A percentile compares a stretch with the other conserved stretches of the same genome.
Evolutionary conservation across 2,113 vertebrate genomes (phyloP).

Genomic region (Anguilla japonica): DNA sequence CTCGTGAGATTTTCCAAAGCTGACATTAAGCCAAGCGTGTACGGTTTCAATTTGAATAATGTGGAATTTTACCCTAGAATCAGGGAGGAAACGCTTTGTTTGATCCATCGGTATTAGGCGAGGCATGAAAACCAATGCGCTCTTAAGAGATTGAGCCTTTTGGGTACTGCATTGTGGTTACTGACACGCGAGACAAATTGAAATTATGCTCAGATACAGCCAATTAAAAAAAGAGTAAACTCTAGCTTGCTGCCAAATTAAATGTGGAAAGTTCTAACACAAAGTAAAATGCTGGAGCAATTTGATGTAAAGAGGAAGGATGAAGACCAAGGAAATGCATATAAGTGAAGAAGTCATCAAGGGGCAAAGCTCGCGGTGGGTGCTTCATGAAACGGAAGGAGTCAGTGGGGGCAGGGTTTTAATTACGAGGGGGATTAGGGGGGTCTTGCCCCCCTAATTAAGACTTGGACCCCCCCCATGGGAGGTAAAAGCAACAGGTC

Average conservation of each 20-base stretch:
- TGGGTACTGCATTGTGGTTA: constrained; percentile 4
- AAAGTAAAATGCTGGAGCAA: not conserved
- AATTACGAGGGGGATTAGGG: too few relatives aligned
- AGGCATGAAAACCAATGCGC: constrained; percentile 21
- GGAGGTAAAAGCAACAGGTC: too few relatives aligned
- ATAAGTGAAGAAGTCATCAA: not conserved
- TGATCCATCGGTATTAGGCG: constrained; percentile 21
- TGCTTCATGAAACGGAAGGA: not conserved
- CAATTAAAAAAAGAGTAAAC: not conserved
- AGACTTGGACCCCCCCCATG: too few relatives aligned
- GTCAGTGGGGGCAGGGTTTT: not conserved
- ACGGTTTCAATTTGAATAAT: constrained; percentile 53
- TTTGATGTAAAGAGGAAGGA: not conserved
- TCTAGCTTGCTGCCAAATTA: not conserved
- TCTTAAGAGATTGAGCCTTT: constrained; percentile 16
- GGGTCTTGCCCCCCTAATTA: too few relatives aligned
- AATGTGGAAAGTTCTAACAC: not conserved
- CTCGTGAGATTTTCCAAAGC: constrained; percentile 57
- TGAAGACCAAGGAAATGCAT: not conserved
- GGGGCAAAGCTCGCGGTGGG: not conserved
- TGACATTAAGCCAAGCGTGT: constrained; percentile 52
- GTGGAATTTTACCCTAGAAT: not conserved
- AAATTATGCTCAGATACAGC: not conserved
- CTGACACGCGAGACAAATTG: constrained; percentile 28
- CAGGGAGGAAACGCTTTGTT: constrained; percentile 21